These are phyloP conservation scores for Phlogophora meticulosa DNA, from an alignment of 2,888 invertebrate genomes.

Conservation along the genomic window DNA sequence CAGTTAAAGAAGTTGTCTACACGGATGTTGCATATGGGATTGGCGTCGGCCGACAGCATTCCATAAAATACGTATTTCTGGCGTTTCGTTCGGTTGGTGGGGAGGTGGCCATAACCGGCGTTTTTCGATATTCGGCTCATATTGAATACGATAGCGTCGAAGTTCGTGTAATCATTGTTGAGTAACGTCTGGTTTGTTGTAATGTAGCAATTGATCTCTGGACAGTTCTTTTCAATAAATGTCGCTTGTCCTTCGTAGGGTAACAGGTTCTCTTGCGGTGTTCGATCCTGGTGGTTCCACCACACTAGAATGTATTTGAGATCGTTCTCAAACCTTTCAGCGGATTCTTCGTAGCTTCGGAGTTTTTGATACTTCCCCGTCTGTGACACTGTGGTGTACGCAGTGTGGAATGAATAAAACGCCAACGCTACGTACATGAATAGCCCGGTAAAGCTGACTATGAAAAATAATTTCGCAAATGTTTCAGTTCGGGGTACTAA, in stretches of 20 bases:
- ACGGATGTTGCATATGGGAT: constrained; percentile 76
- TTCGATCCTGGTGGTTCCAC: constrained; percentile 51
- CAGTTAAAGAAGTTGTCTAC: constrained; percentile 84
- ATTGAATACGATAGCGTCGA: constrained; percentile 82
- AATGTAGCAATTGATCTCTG: constrained; percentile 78
- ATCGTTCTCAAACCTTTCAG: constrained; percentile 57
- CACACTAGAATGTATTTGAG: constrained; percentile 81
- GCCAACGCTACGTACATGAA: constrained; percentile 78
- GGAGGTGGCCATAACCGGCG: constrained; percentile 67
- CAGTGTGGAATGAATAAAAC: constrained; percentile 80
- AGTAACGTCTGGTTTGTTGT: constrained; percentile 76
- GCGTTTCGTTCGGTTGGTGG: constrained; percentile 68
- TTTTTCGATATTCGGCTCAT: constrained; percentile 66
- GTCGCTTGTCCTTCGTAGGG: constrained; percentile 71
- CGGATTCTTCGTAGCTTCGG: constrained; percentile 25
- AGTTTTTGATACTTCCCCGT: constrained; percentile 60
- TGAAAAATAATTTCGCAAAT: constrained; percentile 82
- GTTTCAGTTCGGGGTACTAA: constrained; percentile 74
- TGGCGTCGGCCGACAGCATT: constrained; percentile 72
- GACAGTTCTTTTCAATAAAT: constrained; percentile 76
- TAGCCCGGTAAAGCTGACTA: constrained; percentile 79
- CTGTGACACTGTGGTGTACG: constrained; percentile 69
- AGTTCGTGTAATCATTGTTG: constrained; percentile 73
- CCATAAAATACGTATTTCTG: constrained; percentile 85
- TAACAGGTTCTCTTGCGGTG: constrained; percentile 8